phyloP scores from a whole-genome alignment of 2,888 invertebrate genomes.

The Dynastes grantii region DNA sequence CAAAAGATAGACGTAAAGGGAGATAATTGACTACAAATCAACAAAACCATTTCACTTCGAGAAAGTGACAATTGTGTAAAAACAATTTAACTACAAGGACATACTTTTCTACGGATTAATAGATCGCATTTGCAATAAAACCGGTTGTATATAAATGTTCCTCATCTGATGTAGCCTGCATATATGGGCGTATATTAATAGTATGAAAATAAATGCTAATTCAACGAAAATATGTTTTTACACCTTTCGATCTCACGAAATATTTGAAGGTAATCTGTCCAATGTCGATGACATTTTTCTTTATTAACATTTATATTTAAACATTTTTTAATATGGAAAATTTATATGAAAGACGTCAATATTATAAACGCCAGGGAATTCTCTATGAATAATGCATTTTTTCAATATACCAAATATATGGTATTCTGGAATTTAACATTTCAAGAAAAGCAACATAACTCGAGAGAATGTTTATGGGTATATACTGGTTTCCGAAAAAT shows the following conservation, averaged over 20 bases:
- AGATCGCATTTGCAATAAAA: too few species aligned
- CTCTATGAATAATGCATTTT: background rate
- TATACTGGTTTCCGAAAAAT: background rate
- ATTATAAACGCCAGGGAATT: background rate
- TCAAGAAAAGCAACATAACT: background rate
- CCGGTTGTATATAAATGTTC: too few species aligned
- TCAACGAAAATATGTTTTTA: background rate
- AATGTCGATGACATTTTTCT: conserved; percentile 36
- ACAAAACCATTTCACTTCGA: conserved; percentile 41
- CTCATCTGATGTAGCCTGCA: too few species aligned
- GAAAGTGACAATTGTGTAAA: conserved; percentile 40
- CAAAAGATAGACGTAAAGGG: too few species aligned
- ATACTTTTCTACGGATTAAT: too few species aligned
- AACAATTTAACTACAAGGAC: conserved; percentile 37
- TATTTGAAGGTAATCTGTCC: background rate
- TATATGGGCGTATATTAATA: background rate
- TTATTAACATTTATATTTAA: background rate
- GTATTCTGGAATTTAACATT: conserved; percentile 7
- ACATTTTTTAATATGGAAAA: background rate
- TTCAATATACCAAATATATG: background rate
- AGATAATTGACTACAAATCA: conserved; percentile 1
- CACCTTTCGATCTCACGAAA: conserved; percentile 12
- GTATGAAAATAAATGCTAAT: conserved; percentile 24
- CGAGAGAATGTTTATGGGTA: too few species aligned
- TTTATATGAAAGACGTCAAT: background rate